Base-by-base conservation (phyloP, 2,113 vertebrate species). In the Suncus etruscus region DNA sequence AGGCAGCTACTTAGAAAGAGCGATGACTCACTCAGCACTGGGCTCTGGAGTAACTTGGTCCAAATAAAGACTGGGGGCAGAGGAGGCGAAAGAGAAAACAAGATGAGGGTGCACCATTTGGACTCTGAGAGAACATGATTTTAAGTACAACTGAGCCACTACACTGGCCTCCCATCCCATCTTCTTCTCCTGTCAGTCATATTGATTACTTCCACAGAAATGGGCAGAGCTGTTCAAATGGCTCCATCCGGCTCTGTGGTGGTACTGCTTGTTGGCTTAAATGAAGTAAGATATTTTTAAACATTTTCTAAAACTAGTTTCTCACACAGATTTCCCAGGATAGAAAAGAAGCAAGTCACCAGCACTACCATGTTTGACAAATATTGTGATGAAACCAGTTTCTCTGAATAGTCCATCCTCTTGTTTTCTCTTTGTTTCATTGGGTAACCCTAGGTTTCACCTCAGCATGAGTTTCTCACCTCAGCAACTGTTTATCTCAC, bases 1-100 rank as follows among this genome's bases (percentile, higher is more conserved):
- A 32, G 86, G 29, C 29, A 61, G 50, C 92, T 80, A 76, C 81
- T 94, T 87, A 77, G 84, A 77, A 80, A 87, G 90, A 51, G 58
- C 22, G 58, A 61, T 61, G 58, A 61, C 58, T 18, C 18, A 61
- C 16, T 4, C 29, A 48, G 72, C 72, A 77, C 73, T 94, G 91
- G 76, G 24, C 61, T 50, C 54, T 75, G 18, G 83, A 39, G 16
- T 74, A 31, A 90, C 68, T 76, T 50, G 75, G 74, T 94, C 51
- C 81, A 74, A 92, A 86, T 94, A 89, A 91, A 92, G 87, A 74
- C 54, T 54, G 3, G 73, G 83, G 77, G 76, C 75, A 15, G 16
- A 48, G 11, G 80, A 75, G 39, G 48, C 72, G 88, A 79, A 54
- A 73, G 12, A 86, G 79, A 70, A 81, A 91, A 88, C 48, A 83